Evolutionary conservation across 2,113 vertebrate genomes (phyloP), one percentile per base, ranked within the genome.

Genomic region (Zosterops japonicus): DNA sequence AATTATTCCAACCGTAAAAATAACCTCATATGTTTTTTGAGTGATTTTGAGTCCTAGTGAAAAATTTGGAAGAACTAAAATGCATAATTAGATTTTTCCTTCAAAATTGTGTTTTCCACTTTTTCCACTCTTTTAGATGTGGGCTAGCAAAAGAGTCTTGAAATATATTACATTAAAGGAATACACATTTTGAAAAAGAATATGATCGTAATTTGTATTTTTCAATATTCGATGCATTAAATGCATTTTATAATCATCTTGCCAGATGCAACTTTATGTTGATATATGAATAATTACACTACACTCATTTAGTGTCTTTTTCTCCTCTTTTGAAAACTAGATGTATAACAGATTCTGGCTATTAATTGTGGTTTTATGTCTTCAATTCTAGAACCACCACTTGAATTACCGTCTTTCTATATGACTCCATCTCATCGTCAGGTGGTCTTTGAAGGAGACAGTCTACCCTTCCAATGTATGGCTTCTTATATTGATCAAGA

Each of bases 361-460:
- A 3, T 41, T 94, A 88, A 91, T 77, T 72, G 11, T 82, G 42
- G 35, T 18, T 89, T 71, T 90, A 6, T 90, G 41, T 93, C 49
- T 93, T 71, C 53, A 46, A 71, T 86, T 95, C 57, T 90, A 99
- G 99, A 99, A 53, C 98, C 99, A 2, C 99, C 99, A 0, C 98
- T 99, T 9, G 99, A 99, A 94, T 96, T 99, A 41, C 99, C 99
- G 0, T 99, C 99, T 50, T 99, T 99, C 97, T 99, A 99, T 95
- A 98, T 99, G 97, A 99, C 98, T 24, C 99, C 99, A 0, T 99
- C 99, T 74, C 99, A 99, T 89, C 99, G 98, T 3, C 99, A 99
- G 95, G 98, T 99, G 5, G 99, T 99, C 36, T 99, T 99, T 93
- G 99, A 99, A 97, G 99, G 99, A 28, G 99, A 99, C 94, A 99